Percentiles rank a stretch among this genome's conserved stretches.
Evolutionary conservation across 2,888 invertebrate species (phyloP).

Genomic region (Acronicta alni): DNA sequence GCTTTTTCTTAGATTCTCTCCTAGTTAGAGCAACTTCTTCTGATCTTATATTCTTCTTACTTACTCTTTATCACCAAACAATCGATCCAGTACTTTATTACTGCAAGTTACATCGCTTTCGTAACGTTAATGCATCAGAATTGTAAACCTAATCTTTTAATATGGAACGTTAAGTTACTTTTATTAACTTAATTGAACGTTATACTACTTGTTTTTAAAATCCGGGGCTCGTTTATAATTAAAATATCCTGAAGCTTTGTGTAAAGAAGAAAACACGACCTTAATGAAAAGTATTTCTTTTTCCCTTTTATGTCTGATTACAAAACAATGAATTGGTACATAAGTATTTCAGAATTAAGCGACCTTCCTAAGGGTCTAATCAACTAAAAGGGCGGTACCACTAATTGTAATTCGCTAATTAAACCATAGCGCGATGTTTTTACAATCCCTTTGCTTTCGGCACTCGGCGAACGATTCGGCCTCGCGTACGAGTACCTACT

Average conservation of each 20-base stretch:
- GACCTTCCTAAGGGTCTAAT: conserved; percentile 38
- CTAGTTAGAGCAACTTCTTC: too few species aligned
- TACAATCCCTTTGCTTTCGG: conserved; percentile 30
- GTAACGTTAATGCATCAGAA: too few species aligned
- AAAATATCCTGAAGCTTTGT: too few species aligned
- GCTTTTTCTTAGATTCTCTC: neutral
- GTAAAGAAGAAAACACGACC: too few species aligned
- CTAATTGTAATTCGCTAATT: conserved; percentile 53
- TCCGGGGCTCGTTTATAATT: too few species aligned
- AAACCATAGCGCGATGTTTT: conserved; percentile 42
- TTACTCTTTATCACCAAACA: neutral
- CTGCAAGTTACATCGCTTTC: too few species aligned
- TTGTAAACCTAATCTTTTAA: too few species aligned
- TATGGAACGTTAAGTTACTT: too few species aligned
- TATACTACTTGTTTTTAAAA: too few species aligned
- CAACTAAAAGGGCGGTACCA: conserved; percentile 33
- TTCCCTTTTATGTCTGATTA: neutral
- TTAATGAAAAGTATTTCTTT: too few species aligned
- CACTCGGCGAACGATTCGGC: conserved; percentile 7
- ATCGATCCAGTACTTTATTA: too few species aligned
- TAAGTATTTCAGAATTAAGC: conserved; percentile 25
- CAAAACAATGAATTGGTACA: conserved; percentile 20
- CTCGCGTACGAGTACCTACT: conserved; percentile 16
- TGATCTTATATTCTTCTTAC: neutral
- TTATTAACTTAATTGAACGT: too few species aligned